These are phyloP conservation scores for Busseola fusca DNA, from an alignment of 2,888 invertebrate species.

Conservation along the genomic window DNA sequence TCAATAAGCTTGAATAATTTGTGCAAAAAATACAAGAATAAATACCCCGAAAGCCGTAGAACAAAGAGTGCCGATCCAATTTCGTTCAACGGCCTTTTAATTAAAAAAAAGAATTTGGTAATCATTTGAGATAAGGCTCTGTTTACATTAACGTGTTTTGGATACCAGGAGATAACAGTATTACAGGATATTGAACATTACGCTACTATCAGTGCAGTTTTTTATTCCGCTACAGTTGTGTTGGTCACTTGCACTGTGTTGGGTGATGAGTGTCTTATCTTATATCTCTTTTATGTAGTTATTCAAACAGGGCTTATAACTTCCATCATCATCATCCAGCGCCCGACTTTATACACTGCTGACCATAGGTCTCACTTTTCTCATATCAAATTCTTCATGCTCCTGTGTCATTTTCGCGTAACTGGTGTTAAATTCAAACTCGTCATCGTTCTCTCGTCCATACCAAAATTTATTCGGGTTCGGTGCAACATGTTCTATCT, in stretches of 20 bases:
- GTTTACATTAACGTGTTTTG: slow-evolving; percentile 57
- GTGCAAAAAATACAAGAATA: slow-evolving; percentile 77
- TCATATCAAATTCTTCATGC: not conserved
- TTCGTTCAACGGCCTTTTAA: slow-evolving; percentile 74
- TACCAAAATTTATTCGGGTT: not conserved
- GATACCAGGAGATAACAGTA: slow-evolving; percentile 38
- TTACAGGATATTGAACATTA: slow-evolving; percentile 14
- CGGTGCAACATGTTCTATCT: too few species aligned
- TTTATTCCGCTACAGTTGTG: not conserved
- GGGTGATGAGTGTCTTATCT: not conserved
- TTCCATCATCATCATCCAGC: not conserved
- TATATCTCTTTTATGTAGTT: not conserved
- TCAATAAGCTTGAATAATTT: slow-evolving; percentile 84
- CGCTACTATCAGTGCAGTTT: not conserved
- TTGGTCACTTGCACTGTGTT: slow-evolving; percentile 14
- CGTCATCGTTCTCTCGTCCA: not conserved
- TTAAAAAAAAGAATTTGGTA: slow-evolving; percentile 70
- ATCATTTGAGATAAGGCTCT: slow-evolving; percentile 64
- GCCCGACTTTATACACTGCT: not conserved
- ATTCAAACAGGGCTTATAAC: not conserved
- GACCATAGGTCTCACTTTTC: not conserved
- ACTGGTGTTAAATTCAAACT: not conserved
- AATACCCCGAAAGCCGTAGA: slow-evolving; percentile 69
- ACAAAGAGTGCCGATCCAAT: slow-evolving; percentile 74
- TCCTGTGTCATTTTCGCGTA: not conserved